Conservation (phyloP, 2,888 invertebrate genomes). For the Oxytorus armatus region DNA sequence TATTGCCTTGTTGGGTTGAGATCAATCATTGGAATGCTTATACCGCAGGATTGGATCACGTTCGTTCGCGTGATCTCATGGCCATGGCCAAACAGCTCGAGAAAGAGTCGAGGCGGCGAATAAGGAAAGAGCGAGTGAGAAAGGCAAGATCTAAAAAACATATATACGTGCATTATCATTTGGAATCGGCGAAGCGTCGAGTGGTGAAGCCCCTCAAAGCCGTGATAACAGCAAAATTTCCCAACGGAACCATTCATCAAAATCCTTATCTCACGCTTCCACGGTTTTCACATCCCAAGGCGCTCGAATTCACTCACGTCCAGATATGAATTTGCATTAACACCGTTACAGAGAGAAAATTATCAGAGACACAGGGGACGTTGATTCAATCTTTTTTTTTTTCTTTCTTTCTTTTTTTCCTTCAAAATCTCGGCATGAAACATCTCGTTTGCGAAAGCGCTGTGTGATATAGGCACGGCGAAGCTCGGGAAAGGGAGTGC, state of each 20-base stretch:
- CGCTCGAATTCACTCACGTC: slow-evolving; percentile 53
- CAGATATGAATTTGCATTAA: slow-evolving; percentile 63
- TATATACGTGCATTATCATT: slow-evolving; percentile 55
- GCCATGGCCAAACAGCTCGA: slow-evolving; percentile 14
- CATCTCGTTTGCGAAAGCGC: slow-evolving; percentile 7
- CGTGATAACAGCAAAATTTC: slow-evolving; percentile 67
- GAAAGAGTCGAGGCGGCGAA: neutral
- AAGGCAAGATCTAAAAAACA: slow-evolving; percentile 2
- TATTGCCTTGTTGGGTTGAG: slow-evolving; percentile 26
- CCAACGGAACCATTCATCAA: slow-evolving; percentile 68
- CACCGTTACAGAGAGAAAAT: slow-evolving; percentile 50
- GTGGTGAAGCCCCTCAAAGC: slow-evolving; percentile 56
- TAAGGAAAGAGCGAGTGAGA: slow-evolving; percentile 1
- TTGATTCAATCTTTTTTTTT: slow-evolving; percentile 42
- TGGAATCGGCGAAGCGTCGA: slow-evolving; percentile 58
- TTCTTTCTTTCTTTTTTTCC: slow-evolving; percentile 42
- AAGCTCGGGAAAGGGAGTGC: neutral
- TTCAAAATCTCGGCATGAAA: slow-evolving; percentile 29
- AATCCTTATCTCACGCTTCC: slow-evolving; percentile 68
- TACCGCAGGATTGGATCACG: slow-evolving; percentile 55
- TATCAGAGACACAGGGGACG: slow-evolving; percentile 45
- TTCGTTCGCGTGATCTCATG: slow-evolving; percentile 47
- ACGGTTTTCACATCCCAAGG: slow-evolving; percentile 60
- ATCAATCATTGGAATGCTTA: slow-evolving; percentile 35
- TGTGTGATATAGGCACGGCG: neutral